Conservation (phyloP, 2,797 vertebrate genomes). For the Microcaecilia unicolor region DNA sequence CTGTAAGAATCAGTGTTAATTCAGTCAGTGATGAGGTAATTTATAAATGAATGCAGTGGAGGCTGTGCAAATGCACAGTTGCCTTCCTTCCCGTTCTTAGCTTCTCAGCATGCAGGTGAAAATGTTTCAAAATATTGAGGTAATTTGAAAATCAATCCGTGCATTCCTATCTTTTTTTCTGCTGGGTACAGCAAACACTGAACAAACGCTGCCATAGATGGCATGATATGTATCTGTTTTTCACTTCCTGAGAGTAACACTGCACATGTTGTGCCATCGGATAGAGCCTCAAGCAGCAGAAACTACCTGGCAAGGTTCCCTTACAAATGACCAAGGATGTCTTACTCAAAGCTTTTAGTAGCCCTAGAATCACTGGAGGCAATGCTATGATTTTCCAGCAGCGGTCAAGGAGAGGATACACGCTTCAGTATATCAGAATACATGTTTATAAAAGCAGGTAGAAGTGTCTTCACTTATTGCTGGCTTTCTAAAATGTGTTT, state of each 20-base stretch:
- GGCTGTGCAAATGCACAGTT: constrained; percentile 81
- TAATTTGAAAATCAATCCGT: constrained; percentile 75
- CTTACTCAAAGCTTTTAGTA: too few relatives aligned
- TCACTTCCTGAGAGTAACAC: constrained; percentile 21
- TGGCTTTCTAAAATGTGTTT: too few relatives aligned
- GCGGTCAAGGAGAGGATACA: too few relatives aligned
- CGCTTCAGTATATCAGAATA: too few relatives aligned
- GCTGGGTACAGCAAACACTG: constrained; percentile 41
- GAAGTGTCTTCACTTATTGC: too few relatives aligned
- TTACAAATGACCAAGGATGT: constrained; percentile 16
- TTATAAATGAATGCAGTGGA: constrained; percentile 88
- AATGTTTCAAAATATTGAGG: constrained; percentile 92
- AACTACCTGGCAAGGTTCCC: constrained; percentile 25
- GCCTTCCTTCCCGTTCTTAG: constrained; percentile 64
- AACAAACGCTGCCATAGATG: constrained; percentile 41
- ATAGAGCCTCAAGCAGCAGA: constrained; percentile 8
- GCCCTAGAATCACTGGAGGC: too few relatives aligned
- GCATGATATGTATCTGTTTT: constrained; percentile 32
- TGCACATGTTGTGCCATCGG: constrained; percentile 9
- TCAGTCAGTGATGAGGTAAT: constrained; percentile 99
- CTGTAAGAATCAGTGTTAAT: constrained; percentile 99
- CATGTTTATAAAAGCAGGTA: too few relatives aligned
- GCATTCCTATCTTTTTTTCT: constrained; percentile 52
- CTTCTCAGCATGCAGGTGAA: constrained; percentile 88
- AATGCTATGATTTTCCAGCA: too few relatives aligned